Base-by-base conservation (phyloP, 2,888 invertebrate genomes). In the Bellardia pandia region DNA sequence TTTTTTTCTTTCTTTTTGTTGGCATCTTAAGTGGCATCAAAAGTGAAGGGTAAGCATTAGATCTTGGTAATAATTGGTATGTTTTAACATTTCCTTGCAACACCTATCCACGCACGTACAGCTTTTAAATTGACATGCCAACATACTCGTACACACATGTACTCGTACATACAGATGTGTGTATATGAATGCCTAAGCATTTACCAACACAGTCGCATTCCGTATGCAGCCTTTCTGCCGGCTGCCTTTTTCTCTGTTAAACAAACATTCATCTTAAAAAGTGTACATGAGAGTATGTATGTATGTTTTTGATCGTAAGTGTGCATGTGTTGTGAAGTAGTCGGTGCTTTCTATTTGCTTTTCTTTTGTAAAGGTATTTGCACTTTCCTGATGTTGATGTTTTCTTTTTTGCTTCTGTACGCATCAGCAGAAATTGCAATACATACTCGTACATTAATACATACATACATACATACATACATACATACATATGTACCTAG, bases 371-470 rank as follows among this genome's bases (percentile, higher is more conserved):
- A 71, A 71, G 71, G 71, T 40, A 56, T 56, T 56, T 40, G 16
- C 66, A 40, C n/a, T 64, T 37, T 37, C 9, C 30, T 71, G 33
- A 56, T 56, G 16, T 56, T 53, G 8, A 23, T 23, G 23, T 23
- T 40, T 37, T 48, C 37, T 48, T 51, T 69, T 42, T 33, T 9
- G 69, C 33, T 69, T 30, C 33, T 64, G 71, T 71, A 71, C 72
- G 79, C 79, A 80, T 80, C 72, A 80, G 79, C 71, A 72, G 62
- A 71, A 62, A 79, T 79, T 79, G 62, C 16, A 56, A 5, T n/a
- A 37, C 60, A 48, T 58, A 23, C 30, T 23, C 66, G 45, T 45
- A 45, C 45, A 45, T 14, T 23, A 3, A 23, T 58, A 58, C 56
- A 58, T 30, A 23, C 56, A 16, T 23, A n/a, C n/a, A n/a, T n/a